A percentile compares a stretch with the other conserved stretches of the same genome.
Evolutionary conservation across 2,797 vertebrate species (phyloP).

Genomic region (Myotis vivesi): DNA sequence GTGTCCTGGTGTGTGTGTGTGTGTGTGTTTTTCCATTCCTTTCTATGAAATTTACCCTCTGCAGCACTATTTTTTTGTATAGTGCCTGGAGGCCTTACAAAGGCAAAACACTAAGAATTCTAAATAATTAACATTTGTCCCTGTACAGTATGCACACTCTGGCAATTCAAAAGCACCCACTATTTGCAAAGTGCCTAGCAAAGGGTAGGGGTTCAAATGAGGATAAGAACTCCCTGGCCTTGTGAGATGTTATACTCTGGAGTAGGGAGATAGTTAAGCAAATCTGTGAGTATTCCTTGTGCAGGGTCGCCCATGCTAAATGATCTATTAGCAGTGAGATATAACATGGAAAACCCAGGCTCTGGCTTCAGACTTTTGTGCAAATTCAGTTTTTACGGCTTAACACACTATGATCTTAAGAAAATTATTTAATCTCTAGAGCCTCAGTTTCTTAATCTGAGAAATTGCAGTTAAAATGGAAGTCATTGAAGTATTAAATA

Average conservation of each 20-base stretch:
- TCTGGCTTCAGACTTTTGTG: not conserved
- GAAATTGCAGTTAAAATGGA: not conserved
- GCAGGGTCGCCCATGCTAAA: not conserved
- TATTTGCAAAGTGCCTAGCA: not conserved
- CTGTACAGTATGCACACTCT: not conserved
- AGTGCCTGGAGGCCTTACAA: not conserved
- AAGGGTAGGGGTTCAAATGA: not conserved
- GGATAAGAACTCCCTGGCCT: not conserved
- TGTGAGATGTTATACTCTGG: not conserved
- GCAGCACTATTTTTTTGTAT: not conserved
- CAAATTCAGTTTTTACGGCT: not conserved
- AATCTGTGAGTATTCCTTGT: not conserved
- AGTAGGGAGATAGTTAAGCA: not conserved
- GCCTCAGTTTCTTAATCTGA: constrained; percentile 21
- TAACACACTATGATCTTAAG: not conserved
- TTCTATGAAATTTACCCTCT: not conserved
- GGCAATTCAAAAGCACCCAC: not conserved
- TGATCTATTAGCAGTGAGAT: not conserved
- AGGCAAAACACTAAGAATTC: not conserved
- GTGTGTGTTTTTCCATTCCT: not conserved
- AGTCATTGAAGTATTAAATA: not conserved
- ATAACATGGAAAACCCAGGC: not conserved
- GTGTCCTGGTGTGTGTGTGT: not conserved
- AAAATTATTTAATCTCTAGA: not conserved
- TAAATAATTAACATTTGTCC: constrained; percentile 2